These are phyloP conservation scores for Acanthosepion pharaonis DNA, from an alignment of 2,888 invertebrate species.

Conservation along the genomic window DNA sequence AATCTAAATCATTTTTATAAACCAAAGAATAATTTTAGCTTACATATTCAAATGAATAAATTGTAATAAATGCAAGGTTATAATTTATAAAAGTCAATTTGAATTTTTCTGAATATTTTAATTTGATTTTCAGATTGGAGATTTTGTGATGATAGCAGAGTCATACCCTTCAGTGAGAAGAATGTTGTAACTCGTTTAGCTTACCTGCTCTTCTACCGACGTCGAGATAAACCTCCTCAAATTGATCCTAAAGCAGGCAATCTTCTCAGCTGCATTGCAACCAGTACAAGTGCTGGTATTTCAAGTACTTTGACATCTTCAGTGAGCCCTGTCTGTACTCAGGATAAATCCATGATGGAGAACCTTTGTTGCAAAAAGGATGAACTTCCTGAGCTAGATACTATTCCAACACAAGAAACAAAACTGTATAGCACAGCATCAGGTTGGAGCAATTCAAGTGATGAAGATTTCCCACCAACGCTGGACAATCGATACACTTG, in stretches of 20 bases:
- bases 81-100: neutral
- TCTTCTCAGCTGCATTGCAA: neutral
- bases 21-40: too few species aligned
- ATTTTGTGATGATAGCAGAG: constrained; percentile 70
- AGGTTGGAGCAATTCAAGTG: neutral
- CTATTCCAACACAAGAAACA: neutral
- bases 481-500: neutral
- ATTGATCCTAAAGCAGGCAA: neutral
- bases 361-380: neutral
- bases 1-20: too few species aligned
- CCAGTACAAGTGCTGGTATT: neutral
- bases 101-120: neutral
- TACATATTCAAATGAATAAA: too few species aligned
- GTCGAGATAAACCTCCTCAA: constrained; percentile 53
- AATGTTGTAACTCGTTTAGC: constrained; percentile 74
- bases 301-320: neutral
- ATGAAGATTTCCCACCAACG: neutral
- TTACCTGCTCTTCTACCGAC: constrained; percentile 76
- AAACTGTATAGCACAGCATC: neutral
- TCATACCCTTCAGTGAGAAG: constrained; percentile 62
- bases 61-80: neutral
- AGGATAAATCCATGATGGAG: neutral
- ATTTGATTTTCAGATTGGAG: constrained; percentile 63
- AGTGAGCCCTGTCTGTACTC: neutral
- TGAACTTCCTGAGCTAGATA: neutral